These are phyloP conservation scores for Paratrypauchen microcephalus DNA, from an alignment of 2,797 vertebrate genomes.

Conservation along the genomic window DNA sequence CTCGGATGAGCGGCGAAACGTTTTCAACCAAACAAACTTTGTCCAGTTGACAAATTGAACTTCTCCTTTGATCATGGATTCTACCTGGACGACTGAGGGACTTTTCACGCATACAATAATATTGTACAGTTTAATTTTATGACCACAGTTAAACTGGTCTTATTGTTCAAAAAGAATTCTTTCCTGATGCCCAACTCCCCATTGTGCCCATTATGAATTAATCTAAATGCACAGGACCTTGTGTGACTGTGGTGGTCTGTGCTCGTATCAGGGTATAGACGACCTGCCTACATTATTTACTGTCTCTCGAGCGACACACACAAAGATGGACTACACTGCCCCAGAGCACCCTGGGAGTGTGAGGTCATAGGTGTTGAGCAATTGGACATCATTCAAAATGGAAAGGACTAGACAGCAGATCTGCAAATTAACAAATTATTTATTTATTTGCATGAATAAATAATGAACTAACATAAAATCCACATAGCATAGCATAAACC, in stretches of 20 bases:
- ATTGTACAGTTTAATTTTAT: neutral
- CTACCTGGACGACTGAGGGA: too few relatives aligned
- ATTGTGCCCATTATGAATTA: neutral
- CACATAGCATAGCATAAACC: neutral
- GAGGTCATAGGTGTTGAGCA: conserved; percentile 9
- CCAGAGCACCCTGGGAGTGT: conserved; percentile 3
- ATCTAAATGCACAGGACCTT: neutral
- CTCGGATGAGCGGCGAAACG: too few relatives aligned
- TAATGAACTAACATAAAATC: neutral
- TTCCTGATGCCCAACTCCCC: neutral
- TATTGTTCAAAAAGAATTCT: neutral
- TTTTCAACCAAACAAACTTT: too few relatives aligned
- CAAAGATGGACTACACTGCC: neutral
- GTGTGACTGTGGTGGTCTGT: conserved; percentile 8
- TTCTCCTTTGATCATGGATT: too few relatives aligned
- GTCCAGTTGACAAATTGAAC: too few relatives aligned
- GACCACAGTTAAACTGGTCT: neutral
- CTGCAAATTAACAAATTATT: neutral
- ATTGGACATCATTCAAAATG: neutral
- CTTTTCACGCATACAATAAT: neutral
- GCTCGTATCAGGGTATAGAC: conserved; percentile 10
- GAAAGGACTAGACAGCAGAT: neutral
- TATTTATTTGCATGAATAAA: neutral
- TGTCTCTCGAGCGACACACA: conserved; percentile 4
- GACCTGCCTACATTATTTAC: conserved; percentile 3